Conservation (phyloP, 2,797 vertebrate species). For the Brachyalestes nurse region DNA sequence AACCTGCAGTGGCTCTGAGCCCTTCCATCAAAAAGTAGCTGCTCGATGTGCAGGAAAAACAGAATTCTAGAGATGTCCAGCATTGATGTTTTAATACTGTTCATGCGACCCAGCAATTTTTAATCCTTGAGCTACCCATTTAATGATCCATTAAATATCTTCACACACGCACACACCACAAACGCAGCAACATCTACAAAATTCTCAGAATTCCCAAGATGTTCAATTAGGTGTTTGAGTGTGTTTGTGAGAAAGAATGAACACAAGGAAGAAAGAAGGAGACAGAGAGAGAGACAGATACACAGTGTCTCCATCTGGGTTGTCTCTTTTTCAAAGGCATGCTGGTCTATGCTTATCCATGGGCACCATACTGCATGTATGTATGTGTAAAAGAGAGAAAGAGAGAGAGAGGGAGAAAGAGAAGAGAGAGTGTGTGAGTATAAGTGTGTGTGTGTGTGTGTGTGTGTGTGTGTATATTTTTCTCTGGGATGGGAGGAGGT, state of each 20-base stretch:
- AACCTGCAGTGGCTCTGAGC: neutral
- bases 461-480: no score
- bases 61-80: neutral
- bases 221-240: conserved; percentile 9
- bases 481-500: neutral
- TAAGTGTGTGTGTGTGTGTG: no score
- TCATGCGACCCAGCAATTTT: neutral
- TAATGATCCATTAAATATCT: conserved; percentile 8
- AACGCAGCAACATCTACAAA: neutral
- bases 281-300: neutral
- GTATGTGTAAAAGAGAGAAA: neutral
- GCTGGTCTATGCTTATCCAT: conserved; percentile 27
- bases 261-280: neutral
- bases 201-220: conserved; percentile 10
- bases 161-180: neutral
- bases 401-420: no score
- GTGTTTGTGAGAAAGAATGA: neutral
- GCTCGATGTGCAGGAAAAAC: neutral
- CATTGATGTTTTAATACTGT: neutral
- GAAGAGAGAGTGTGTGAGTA: no score
- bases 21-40: neutral
- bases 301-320: neutral
- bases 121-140: neutral
- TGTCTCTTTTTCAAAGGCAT: neutral
- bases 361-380: conserved; percentile 11